Evolutionary conservation across 2,888 invertebrate genomes (phyloP), one percentile per base, ranked within the genome.

Genomic region (Tetheella fluctuosa): DNA sequence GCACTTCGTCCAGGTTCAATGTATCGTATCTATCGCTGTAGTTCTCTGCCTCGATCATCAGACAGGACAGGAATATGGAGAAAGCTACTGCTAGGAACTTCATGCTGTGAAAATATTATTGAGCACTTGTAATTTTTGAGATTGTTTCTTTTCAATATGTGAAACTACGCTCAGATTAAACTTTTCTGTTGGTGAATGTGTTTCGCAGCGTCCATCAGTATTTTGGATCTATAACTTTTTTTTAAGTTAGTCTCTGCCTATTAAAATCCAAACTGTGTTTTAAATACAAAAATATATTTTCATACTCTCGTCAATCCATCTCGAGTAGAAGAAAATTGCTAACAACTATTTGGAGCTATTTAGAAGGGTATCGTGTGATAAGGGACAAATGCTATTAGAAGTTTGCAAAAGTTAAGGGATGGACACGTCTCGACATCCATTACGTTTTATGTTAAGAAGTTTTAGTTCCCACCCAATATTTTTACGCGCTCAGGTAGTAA

Each of bases 11-110:
- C 62, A 97, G 74, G 79, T 96, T 94, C 60, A 97, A 88, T 65
- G 95, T 94, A 78, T 96, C 96, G 71, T 95, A 96, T 73, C 95
- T 95, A 62, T 93, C 94, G 4, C 95, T 95, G 80, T 96, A 96
- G 20, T 64, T 74, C 30, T 78, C 75, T 0, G 78, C 74, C 2
- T 68, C 54, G 37, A 74, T 73, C 48, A 20, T 20, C 48, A 48
- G 48, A 20, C 48, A 48, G 12, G 70, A 62, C 0, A 81, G 42
- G n/a, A 68, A 60, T 12, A 84, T 61, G 12, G 77, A 59, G 6
- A 81, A 28, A 1, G 73, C 58, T 8, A 79, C 37, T 1, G 83
- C 52, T 10, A 83, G 25, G 3, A 80, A 60, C 59, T 83, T 83
- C 88, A 89, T 89, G 25, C 86, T 88, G 75, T 1, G 76, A 66